Evolutionary conservation across 2,113 vertebrate genomes (phyloP), one percentile per base, ranked within the genome.

Genomic region (Gallinago media): DNA sequence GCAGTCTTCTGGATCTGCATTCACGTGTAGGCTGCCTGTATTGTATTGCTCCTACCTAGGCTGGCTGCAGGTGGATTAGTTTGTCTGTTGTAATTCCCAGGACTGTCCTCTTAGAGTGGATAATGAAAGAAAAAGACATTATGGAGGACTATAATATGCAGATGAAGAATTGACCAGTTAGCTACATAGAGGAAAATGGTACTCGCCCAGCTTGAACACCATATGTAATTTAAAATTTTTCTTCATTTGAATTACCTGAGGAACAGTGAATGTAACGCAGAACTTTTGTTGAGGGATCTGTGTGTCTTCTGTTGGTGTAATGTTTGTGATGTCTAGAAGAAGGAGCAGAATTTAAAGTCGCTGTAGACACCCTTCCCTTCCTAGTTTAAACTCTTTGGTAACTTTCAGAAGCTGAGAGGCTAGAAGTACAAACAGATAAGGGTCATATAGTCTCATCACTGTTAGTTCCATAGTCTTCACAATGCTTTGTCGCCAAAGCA

Each of bases 101-200:
- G 38, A 55, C 15, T 2, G 1, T 46, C 7, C 29, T 32, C 9
- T 36, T 85, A 20, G 0, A 17, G 21, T 3, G 1, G 34, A 20
- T 32, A 68, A 50, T 36, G 26, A 38, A 88, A 73, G 34, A 25
- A 66, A 90, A 86, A 23, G 56, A 22, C 4, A 6, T 54, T 50
- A 5, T 63, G 25, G 9, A 38, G 31, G 32, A 38, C 36, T 77
- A 2, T 65, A 84, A 23, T 36, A 47, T 15, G 27, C 20, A 46
- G 36, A 36, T 76, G 56, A 66, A 66, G 78, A 44, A 52, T 22
- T 67, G 50, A 42, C 32, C 0, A 0, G 4, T 17, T 82, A 59
- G n/a, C 42, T 76, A 0, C 21, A 15, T 9, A 81, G 47, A 81
- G 19, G 15, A 70, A 67, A 63, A 63, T 50, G 32, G 9, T 26